Conservation (phyloP, 2,797 vertebrate species). For the Rhynchotus rufescens region DNA sequence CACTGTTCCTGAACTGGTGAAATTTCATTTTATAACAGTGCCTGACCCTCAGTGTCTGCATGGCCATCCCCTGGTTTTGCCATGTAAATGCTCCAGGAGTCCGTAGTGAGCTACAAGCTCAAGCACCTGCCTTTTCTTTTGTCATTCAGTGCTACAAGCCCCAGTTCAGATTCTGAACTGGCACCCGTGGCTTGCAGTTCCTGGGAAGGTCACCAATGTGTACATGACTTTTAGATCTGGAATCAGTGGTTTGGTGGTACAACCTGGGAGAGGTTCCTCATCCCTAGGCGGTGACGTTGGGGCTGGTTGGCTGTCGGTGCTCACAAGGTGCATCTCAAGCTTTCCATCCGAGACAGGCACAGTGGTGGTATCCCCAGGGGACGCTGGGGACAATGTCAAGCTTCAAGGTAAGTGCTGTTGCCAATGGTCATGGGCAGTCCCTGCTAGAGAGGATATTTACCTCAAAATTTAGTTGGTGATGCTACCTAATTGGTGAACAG, state of each 20-base stretch:
- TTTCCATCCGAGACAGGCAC: rapidly evolving
- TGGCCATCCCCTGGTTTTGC: neutral
- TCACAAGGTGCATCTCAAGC: neutral
- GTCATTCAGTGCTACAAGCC: neutral
- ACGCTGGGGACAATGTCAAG: neutral
- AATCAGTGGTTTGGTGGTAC: neutral
- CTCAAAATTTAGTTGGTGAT: neutral
- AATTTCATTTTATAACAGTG: no score
- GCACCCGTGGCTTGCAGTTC: neutral
- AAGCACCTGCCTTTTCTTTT: neutral
- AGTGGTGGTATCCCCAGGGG: neutral
- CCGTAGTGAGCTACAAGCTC: neutral
- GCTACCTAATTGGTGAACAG: neutral
- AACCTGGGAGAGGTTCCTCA: neutral
- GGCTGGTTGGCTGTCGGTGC: neutral
- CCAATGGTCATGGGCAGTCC: neutral
- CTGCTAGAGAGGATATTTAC: neutral
- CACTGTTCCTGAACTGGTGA: neutral
- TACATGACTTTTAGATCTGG: neutral
- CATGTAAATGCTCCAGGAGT: neutral
- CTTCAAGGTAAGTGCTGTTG: neutral
- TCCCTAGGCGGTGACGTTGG: rapidly evolving
- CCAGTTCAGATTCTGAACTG: neutral
- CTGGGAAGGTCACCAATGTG: neutral
- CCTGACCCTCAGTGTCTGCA: neutral